Base-by-base conservation (phyloP, 2,888 invertebrate species). In the Perithous albicinctus region DNA sequence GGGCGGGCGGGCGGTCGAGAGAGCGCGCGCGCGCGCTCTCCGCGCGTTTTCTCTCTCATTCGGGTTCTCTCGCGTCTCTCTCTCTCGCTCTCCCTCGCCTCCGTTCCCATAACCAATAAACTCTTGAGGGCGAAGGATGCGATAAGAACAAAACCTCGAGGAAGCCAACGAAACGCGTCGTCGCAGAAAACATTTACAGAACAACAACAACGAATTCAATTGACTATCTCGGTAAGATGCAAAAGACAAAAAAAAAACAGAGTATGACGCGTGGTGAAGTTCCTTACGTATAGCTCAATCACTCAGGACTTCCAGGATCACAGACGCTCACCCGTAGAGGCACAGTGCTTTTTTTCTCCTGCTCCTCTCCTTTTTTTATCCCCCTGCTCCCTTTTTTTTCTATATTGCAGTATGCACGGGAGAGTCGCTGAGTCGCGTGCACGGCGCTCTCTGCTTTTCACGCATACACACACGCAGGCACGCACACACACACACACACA, bases 21-120 rank as follows among this genome's bases (percentile, higher is more conserved):
- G 78, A 81, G 82, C 78, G 83, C 78, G 78, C 79, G 61, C n/a
- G n/a, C n/a, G n/a, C n/a, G n/a, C n/a, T n/a, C n/a, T n/a, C n/a
- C n/a, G n/a, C n/a, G 72, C 67, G 77, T 46, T 29, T 26, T 20
- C 51, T 20, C 46, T 23, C n/a, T 43, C 38, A n/a, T 48, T 51
- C 35, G 29, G 15, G 15, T n/a, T n/a, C n/a, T n/a, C 18, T 51
- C 61, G 75, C 70, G 75, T 63, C 70, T 72, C 46, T 67, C 67
- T 75, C 56, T 64, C 75, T 75, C 75, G 18, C 43, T 46, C 59
- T 23, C 78, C 73, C 70, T 76, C 80, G 77, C 75, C 78, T 82
- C 78, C 81, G 83, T 83, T n/a, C 82, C 83, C 85, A 84, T 84
- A 84, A 86, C 85, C 86, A 86, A 85, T 86, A 85, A 85, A 85